Percentiles rank a stretch among this genome's conserved stretches.
These are phyloP conservation scores for Simalia tracyae DNA, from an alignment of 2,797 vertebrate genomes.

Conservation along the genomic window DNA sequence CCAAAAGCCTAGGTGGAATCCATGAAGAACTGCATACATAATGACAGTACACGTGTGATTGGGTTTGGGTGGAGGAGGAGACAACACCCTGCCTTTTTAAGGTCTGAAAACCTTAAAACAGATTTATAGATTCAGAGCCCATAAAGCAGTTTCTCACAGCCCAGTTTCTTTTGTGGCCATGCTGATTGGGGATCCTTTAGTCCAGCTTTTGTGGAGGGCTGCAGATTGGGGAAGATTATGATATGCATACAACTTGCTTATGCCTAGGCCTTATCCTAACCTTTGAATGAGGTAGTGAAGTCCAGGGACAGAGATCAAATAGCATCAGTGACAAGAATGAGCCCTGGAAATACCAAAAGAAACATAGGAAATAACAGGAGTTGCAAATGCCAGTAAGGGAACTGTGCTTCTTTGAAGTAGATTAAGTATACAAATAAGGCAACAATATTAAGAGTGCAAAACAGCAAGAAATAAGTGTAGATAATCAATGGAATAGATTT, in stretches of 20 bases:
- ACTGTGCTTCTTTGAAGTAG: neutral
- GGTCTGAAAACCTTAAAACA: neutral
- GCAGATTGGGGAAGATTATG: neutral
- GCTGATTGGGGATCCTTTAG: neutral
- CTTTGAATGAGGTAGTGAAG: neutral
- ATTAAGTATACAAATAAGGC: neutral
- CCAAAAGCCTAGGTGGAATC: neutral
- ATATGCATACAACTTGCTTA: neutral
- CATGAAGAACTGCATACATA: neutral
- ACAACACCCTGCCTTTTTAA: neutral
- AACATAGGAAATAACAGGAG: neutral
- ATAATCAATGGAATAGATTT: neutral
- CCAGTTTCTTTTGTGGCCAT: neutral
- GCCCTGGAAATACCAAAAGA: neutral
- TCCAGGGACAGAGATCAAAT: neutral
- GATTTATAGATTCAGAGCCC: neutral
- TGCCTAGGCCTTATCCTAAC: neutral
- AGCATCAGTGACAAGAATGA: neutral
- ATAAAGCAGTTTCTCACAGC: neutral
- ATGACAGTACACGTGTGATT: neutral
- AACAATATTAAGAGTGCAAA: neutral
- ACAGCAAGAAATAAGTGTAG: neutral
- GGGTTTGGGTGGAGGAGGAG: neutral
- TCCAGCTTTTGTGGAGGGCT: neutral
- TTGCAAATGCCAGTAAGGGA: neutral